phyloP scores from a whole-genome alignment of 1,140 invertebrate species.

The Drosophila chauvacae region DNA sequence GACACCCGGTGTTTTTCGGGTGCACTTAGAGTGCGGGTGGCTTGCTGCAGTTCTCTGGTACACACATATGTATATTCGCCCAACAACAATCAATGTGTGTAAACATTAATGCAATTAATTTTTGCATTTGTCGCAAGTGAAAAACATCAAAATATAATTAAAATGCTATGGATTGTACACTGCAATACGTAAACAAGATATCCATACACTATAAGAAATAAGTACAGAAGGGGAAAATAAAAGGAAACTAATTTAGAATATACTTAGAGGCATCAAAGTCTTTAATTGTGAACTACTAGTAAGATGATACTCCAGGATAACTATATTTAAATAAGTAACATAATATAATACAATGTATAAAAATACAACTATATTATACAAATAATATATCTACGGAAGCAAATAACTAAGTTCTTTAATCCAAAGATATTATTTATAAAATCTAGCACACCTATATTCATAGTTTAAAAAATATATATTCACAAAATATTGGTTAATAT shows the following conservation, averaged over 20 bases:
- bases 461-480: too few species aligned
- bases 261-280: neutral
- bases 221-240: too few species aligned
- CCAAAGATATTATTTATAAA: neutral
- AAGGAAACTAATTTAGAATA: neutral
- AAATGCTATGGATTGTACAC: slow-evolving; percentile 44
- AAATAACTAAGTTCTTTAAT: neutral
- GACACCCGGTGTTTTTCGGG: too few species aligned
- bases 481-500: too few species aligned
- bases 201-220: neutral
- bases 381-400: neutral
- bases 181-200: slow-evolving; percentile 13
- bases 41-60: too few species aligned
- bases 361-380: too few species aligned
- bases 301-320: neutral
- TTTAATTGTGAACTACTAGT: neutral
- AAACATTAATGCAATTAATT: slow-evolving; percentile 72
- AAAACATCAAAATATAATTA: slow-evolving; percentile 65
- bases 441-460: too few species aligned
- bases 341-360: neutral
- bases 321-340: neutral
- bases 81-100: slow-evolving; percentile 16
- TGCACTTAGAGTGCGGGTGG: too few species aligned
- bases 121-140: slow-evolving; percentile 57
- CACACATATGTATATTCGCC: neutral